These are phyloP conservation scores for Heteropelma amictum DNA, from an alignment of 2,888 invertebrate genomes.

Conservation along the genomic window DNA sequence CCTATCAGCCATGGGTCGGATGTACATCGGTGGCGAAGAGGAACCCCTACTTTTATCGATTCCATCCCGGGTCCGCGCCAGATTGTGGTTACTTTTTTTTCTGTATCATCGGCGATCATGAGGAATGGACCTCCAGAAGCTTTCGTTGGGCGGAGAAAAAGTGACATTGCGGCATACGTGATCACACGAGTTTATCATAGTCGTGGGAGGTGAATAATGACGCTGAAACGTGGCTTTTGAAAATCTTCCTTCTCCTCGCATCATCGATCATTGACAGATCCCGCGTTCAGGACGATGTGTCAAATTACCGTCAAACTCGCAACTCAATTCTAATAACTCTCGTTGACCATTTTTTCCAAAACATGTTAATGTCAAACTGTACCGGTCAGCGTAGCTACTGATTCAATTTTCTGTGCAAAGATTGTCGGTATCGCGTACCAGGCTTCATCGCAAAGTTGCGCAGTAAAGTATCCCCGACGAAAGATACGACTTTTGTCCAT, in stretches of 20 bases:
- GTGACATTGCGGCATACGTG: background rate
- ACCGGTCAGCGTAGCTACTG: conserved; percentile 33
- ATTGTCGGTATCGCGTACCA: conserved; percentile 35
- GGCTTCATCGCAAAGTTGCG: conserved; percentile 33
- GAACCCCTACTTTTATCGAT: conserved; percentile 24
- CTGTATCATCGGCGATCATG: background rate
- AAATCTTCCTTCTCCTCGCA: too few relatives aligned
- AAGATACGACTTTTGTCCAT: conserved; percentile 65
- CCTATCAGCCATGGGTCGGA: conserved; percentile 12
- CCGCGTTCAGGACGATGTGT: too few relatives aligned
- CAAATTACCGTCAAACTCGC: too few relatives aligned
- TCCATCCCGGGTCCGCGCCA: background rate
- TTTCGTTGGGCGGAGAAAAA: background rate
- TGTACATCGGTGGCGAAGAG: background rate
- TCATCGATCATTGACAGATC: too few relatives aligned
- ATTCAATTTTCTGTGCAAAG: conserved; percentile 52
- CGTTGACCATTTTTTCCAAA: too few relatives aligned
- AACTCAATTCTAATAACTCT: too few relatives aligned
- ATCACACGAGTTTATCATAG: too few relatives aligned
- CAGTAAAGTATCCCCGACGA: conserved; percentile 31
- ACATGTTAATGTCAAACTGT: too few relatives aligned
- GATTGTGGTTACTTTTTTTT: background rate
- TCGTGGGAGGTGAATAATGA: too few relatives aligned
- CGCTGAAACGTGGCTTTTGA: too few relatives aligned
- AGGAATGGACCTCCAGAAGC: background rate